These are phyloP conservation scores for Tethea ocularis DNA, from an alignment of 2,888 invertebrate species.

Conservation along the genomic window DNA sequence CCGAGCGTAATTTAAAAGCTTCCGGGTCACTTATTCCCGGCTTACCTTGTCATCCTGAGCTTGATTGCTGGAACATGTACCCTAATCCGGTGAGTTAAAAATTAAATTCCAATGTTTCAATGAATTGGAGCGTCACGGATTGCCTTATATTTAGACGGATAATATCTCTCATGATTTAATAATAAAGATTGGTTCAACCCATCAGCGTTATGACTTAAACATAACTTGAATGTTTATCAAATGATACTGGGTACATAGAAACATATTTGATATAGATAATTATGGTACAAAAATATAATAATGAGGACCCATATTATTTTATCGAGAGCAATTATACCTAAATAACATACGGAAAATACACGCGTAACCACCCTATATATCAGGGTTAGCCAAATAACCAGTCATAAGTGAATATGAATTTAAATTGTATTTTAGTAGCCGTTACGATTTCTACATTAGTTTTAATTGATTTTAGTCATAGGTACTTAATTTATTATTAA, in stretches of 20 bases:
- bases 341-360: background rate
- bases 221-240: background rate
- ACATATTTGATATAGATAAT: too few relatives aligned
- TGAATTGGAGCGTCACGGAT: constrained; percentile 8
- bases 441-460: background rate
- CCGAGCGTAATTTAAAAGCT: constrained; percentile 66
- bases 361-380: background rate
- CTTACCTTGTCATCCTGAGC: constrained; percentile 50
- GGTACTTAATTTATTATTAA: too few relatives aligned
- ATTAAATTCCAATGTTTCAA: constrained; percentile 20
- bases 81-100: constrained; percentile 41
- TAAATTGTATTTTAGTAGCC: background rate
- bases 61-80: constrained; percentile 48
- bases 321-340: background rate
- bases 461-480: background rate
- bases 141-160: constrained; percentile 10
- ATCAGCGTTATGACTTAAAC: background rate
- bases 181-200: constrained; percentile 17
- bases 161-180: constrained; percentile 29
- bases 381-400: background rate
- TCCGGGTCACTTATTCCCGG: constrained; percentile 60
- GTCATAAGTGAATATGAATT: background rate
- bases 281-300: too few relatives aligned
- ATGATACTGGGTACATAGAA: background rate
- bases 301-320: too few relatives aligned